Evolutionary conservation across 2,113 vertebrate species (phyloP), one percentile per base, ranked within the genome.

Genomic region (Coreoperca whiteheadi): DNA sequence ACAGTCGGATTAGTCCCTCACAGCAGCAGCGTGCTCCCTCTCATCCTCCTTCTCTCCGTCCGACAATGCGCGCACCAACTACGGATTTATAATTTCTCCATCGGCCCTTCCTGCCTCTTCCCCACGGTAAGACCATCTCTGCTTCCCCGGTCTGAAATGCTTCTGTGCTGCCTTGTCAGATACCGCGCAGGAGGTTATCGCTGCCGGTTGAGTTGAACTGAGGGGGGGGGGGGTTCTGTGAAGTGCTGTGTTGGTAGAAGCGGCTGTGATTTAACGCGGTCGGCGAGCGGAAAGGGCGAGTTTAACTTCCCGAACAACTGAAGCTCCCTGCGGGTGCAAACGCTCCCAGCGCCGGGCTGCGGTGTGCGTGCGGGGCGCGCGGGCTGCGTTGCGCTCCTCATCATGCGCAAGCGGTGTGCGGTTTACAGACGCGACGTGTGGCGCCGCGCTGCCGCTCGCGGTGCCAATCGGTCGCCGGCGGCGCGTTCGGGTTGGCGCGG

Each of bases 1-100:
- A 92, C 94, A 94, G 90, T 91, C 87, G 90, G 93, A 90, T 93
- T 93, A 89, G 85, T 92, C 89, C 66, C 72, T 83, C 91, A 85
- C 92, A 92, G 93, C 81, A 73, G 90, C 88, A 87, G 85, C 76
- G 30, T 41, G 83, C 87, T 86, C 51, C 18, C 30, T 64, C 74
- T 87, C 84, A 20, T 68, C 72, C 25, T 83, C 76, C 48, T 21
- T 53, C 66, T 88, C 68, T 61, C 60, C 39, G 81, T 87, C 74
- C 53, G 86, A 94, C 91, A 86, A 95, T 95, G 95, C 93, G 88
- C 86, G 50, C 91, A 73, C 87, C 85, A 82, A 83, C 83, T 83
- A 69, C 82, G 94, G 91, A 94, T 94, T 89, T 89, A 91, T 93
- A 79, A 87, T 89, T 78, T 56, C 59, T 72, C 16, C 34, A 1